A percentile compares a stretch with the other conserved stretches of the same genome.
Conservation (phyloP, 2,113 vertebrate species). For the Nothoprocta perdicaria region DNA sequence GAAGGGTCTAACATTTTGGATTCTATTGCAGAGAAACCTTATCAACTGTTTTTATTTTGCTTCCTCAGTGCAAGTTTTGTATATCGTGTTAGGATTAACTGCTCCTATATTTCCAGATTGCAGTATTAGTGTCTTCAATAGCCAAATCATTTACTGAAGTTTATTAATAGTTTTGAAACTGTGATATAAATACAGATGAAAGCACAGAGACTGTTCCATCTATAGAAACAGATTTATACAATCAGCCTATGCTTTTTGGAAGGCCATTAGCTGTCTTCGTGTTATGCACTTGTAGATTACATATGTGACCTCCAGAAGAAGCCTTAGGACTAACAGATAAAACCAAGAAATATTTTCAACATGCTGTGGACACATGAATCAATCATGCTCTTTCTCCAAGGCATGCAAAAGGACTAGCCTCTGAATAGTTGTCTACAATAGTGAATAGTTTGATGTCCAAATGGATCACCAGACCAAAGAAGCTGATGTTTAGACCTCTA, state of each 20-base stretch:
- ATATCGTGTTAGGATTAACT: not conserved
- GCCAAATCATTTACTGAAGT: not conserved
- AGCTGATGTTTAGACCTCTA: not conserved
- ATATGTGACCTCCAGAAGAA: not conserved
- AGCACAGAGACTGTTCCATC: not conserved
- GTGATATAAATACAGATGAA: not conserved
- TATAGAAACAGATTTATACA: not conserved
- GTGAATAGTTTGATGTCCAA: not conserved
- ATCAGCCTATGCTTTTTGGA: not conserved
- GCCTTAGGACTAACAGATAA: not conserved
- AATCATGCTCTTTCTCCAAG: not conserved
- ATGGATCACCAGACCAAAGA: not conserved
- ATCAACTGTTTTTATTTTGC: not conserved
- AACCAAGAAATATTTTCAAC: not conserved
- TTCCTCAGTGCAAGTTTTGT: not conserved
- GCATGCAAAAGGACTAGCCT: not conserved
- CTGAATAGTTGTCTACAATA: not conserved
- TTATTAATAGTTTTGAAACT: not conserved
- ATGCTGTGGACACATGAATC: not conserved
- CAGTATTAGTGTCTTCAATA: not conserved
- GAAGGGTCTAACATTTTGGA: fast-evolving
- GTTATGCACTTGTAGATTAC: not conserved
- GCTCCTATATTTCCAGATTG: not conserved
- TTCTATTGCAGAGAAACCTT: not conserved
- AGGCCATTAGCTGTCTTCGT: not conserved